Base-by-base conservation (phyloP, 2,888 invertebrate genomes). In the Gerosis bhagava region DNA sequence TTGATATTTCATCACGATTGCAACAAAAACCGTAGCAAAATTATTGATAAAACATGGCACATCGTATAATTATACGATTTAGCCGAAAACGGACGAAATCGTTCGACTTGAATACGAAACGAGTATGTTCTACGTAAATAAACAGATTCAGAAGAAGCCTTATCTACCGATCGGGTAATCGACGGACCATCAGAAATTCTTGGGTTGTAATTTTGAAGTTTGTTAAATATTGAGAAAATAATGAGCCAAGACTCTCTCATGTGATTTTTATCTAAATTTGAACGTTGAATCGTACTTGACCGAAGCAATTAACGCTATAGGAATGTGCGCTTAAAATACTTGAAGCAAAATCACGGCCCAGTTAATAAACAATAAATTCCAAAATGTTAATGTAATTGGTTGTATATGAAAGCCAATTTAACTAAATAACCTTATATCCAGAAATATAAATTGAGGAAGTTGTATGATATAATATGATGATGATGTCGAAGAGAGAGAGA, bases 81-180 rank as follows among this genome's bases (percentile, higher is more conserved):
- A 49, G 32, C 34, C 44, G 44, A 57, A 39, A 41, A 37, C 25
- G 34, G 13, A 16, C 26, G 32, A 19, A 15, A 39, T 46, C 10
- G 8, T 48, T 47, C 46, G 41, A 51, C 28, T 50, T 50, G 77
- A 74, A 81, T 79, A 77, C 77, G 70, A 71, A 77, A 70, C 60
- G 57, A 65, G 56, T 57, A 59, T 65, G 65, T 70, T 67, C 79
- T 81, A 78, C 75, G 78, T 79, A 80, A 79, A 80, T 79, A 65
- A 76, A 73, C 65, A 68, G 50, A 36, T 45, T 31, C 40, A 63
- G 58, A 69, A 15, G 69, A 70, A 72, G 55, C 62, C 68, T 79
- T 82, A 83, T 83, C 81, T 67, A 21, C 49, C 75, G 69, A 78
- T 77, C 75, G 60, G 66, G 55, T 51, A 55, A 73, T 31, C 37